Evolutionary conservation across 2,113 vertebrate species (phyloP), one percentile per base, ranked within the genome.

Genomic region (Pseudorasbora parva): DNA sequence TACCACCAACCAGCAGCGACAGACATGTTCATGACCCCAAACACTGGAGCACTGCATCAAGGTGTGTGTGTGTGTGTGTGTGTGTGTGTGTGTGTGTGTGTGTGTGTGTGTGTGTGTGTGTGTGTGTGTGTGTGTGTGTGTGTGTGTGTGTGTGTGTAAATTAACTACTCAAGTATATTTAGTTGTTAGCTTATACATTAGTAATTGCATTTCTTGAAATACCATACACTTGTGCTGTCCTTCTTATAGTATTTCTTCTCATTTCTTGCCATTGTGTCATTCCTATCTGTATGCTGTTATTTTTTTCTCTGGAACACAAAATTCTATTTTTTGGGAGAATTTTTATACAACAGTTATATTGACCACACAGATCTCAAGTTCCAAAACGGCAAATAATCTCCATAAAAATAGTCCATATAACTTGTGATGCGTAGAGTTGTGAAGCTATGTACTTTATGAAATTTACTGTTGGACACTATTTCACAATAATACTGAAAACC

Each of bases 41-140:
- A 49, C 51, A 62, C 82, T 75, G 25, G 68, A 86, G 59, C 30
- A 47, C 56, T 27, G 60, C 27, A n/a, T 49, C 54, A 27, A 81
- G 82, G 86, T 81, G 77, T 73, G 57, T 68, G 37, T 59, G 66
- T 68, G 66, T 83, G 57, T 81, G 4, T 33, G 33, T 37, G 33
- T 37, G 33, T 37, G 3, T 5, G 30, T 30, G 30, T 30, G 30
- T 30, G 30, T 30, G 30, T 30, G 30, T 15, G 33, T 33, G 76
- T 84, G 11, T 83, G 12, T 54, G 30, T 30, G 30, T 30, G 30
- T 30, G 30, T 30, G 30, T 30, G 86, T 81, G 77, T 73, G 57
- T 68, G 86, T 81, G 77, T 73, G 57, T 68, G 33, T 33, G 76
- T 84, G 11, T 83, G 14, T 54, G 30, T 30, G 86, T 81, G 77